Evolutionary conservation across 1,140 invertebrate species (phyloP).

Genomic region (Bicyclus anynana): DNA sequence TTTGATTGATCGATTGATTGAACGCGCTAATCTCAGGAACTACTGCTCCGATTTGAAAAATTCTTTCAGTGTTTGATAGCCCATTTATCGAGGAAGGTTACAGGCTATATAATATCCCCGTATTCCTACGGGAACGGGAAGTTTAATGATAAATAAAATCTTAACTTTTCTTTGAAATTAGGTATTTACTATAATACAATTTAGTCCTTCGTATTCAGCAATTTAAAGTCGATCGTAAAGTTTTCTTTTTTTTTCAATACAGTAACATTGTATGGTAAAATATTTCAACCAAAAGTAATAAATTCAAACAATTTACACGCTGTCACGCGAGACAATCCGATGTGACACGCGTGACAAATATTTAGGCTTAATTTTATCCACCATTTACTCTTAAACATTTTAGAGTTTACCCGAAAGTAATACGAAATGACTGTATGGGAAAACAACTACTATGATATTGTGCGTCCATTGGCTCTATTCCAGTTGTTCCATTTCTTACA

Average conservation of each 20-base stretch:
- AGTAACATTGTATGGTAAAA: not conserved
- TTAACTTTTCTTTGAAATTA: not conserved
- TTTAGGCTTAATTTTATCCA: conserved; percentile 47
- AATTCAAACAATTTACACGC: conserved; percentile 20
- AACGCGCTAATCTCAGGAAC: too few species aligned
- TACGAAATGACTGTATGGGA: conserved; percentile 27
- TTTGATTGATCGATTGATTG: too few species aligned
- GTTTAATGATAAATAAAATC: too few species aligned
- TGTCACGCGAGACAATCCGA: conserved; percentile 51
- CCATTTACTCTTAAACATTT: conserved; percentile 50
- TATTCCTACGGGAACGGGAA: too few species aligned
- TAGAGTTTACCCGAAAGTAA: conserved; percentile 33
- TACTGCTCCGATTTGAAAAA: too few species aligned
- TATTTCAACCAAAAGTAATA: not conserved
- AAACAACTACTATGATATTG: conserved; percentile 47
- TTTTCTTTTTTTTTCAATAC: too few species aligned
- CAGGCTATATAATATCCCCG: too few species aligned
- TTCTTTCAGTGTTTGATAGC: too few species aligned
- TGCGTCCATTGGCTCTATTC: conserved; percentile 49
- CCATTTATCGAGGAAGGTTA: too few species aligned
- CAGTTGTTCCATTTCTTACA: conserved; percentile 65
- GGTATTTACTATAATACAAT: too few species aligned
- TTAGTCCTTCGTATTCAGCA: too few species aligned
- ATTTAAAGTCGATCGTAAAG: too few species aligned
- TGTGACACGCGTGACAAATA: conserved; percentile 54